These are phyloP conservation scores for Phycodurus eques DNA, from an alignment of 2,113 vertebrate genomes.

Conservation along the genomic window DNA sequence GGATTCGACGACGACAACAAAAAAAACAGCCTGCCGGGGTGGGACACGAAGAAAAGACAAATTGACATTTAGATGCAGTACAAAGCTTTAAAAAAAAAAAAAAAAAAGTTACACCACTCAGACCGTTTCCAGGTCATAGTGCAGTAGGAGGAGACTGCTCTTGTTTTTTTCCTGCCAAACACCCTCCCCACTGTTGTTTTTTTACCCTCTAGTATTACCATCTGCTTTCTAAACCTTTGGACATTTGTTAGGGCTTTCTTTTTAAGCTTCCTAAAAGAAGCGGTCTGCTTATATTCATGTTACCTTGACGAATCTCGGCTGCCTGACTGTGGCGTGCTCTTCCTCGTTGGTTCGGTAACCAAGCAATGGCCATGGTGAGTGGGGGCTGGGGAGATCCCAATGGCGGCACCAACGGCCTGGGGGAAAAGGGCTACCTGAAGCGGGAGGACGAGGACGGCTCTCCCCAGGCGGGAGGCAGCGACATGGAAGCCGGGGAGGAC, in stretches of 20 bases:
- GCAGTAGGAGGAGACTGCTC: constrained; percentile 62
- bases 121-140: constrained; percentile 70
- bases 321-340: constrained; percentile 43
- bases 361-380: constrained; percentile 91
- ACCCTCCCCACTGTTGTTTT: constrained; percentile 11
- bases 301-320: constrained; percentile 54
- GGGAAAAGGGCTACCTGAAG: constrained; percentile 78
- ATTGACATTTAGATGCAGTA: constrained; percentile 19
- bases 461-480: constrained; percentile 84
- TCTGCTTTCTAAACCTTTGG: constrained; percentile 17
- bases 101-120: constrained; percentile 45
- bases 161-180: constrained; percentile 36
- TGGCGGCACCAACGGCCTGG: constrained; percentile 79
- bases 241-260: background rate
- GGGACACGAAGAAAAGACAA: background rate
- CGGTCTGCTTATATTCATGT: constrained; percentile 25
- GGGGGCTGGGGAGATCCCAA: constrained; percentile 91
- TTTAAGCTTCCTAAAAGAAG: background rate
- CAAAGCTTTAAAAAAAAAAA: constrained; percentile 25
- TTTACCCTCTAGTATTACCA: constrained; percentile 10
- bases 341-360: constrained; percentile 59
- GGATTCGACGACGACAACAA: constrained; percentile 2
- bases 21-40: background rate
- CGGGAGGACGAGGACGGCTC: constrained; percentile 85
- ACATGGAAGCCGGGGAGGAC: constrained; percentile 85